Evolutionary conservation across 2,888 invertebrate species (phyloP).

Genomic region (Timema podura): DNA sequence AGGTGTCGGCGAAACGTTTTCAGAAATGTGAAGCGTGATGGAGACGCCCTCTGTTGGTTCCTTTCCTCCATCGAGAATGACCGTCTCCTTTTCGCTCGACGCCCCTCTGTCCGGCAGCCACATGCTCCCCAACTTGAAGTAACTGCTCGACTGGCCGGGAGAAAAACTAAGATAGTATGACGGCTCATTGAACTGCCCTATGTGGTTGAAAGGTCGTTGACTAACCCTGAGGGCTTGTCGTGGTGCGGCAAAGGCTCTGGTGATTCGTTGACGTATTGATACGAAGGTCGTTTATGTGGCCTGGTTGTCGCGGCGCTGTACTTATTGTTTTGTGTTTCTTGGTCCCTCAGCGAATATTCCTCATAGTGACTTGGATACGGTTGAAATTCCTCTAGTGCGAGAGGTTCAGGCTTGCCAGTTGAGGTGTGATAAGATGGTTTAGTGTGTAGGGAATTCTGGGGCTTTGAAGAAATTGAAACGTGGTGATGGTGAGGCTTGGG

Average conservation of each 20-base stretch:
- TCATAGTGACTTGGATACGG: neutral
- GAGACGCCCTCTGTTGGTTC: too few species aligned
- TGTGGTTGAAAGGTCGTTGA: conserved; percentile 15
- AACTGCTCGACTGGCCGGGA: neutral
- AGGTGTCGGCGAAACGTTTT: neutral
- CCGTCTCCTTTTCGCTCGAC: neutral
- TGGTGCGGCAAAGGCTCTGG: neutral
- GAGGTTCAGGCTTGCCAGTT: too few species aligned
- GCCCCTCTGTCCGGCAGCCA: neutral
- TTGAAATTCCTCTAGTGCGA: too few species aligned
- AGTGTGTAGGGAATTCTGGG: too few species aligned
- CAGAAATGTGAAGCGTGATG: neutral
- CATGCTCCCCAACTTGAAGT: neutral
- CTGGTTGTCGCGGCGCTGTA: neutral
- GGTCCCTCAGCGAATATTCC: neutral
- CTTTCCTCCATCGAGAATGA: neutral
- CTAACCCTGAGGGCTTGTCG: neutral
- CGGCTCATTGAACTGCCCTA: conserved; percentile 22
- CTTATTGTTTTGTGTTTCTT: neutral
- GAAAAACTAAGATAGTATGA: conserved; percentile 11
- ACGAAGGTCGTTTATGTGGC: neutral
- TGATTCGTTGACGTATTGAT: conserved; percentile 7
- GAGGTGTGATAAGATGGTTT: too few species aligned
- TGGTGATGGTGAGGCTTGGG: too few species aligned
- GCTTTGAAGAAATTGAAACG: too few species aligned